phyloP scores from a whole-genome alignment of 2,888 invertebrate species.

The Buathra laborator region DNA sequence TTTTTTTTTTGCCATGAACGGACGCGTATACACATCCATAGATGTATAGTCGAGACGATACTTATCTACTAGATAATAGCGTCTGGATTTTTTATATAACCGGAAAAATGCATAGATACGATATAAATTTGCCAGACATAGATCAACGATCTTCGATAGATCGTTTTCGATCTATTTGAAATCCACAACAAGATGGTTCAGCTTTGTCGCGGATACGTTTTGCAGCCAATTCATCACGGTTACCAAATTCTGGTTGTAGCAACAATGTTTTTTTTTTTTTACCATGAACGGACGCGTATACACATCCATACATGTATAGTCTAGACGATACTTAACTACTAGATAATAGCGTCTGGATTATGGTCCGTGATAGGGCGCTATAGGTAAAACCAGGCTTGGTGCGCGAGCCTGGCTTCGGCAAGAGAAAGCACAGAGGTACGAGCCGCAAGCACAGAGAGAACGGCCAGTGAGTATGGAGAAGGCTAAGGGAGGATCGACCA shows the following conservation, averaged over 20 bases:
- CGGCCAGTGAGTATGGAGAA: constrained; percentile 44
- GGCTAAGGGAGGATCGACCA: constrained; percentile 65
- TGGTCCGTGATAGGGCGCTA: constrained; percentile 76
- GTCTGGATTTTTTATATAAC: neutral
- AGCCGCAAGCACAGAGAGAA: constrained; percentile 24
- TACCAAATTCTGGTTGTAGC: too few species aligned
- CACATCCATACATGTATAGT: neutral
- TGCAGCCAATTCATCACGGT: too few species aligned
- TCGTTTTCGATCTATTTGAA: too few species aligned
- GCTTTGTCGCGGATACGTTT: too few species aligned
- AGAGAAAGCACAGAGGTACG: constrained; percentile 13
- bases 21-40: too few species aligned
- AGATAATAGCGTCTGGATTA: constrained; percentile 74
- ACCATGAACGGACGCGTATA: too few species aligned
- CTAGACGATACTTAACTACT: constrained; percentile 31
- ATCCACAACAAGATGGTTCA: too few species aligned
- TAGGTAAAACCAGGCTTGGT: constrained; percentile 68
- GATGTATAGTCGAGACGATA: too few species aligned
- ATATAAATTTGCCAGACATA: neutral
- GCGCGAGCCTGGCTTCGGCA: constrained; percentile 18
- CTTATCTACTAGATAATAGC: too few species aligned
- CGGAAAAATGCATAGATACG: neutral
- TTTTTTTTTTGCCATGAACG: too few species aligned
- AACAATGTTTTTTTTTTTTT: too few species aligned
- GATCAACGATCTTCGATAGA: neutral